Percentiles rank a stretch among this genome's conserved stretches.
phyloP scores from a whole-genome alignment of 2,888 invertebrate species.

The Eristalis pertinax region DNA sequence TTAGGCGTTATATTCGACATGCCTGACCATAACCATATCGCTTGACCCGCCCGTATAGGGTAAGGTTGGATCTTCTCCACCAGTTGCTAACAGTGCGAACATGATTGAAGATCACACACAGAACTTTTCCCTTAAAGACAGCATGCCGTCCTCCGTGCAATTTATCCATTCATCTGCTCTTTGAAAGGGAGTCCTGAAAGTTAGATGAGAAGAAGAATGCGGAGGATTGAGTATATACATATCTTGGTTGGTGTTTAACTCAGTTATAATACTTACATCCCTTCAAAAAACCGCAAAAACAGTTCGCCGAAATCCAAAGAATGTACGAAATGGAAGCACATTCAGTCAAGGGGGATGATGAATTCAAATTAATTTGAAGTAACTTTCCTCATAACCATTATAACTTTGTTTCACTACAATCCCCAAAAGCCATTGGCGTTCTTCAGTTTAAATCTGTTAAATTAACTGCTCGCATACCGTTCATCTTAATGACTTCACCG shows the following conservation, averaged over 20 bases:
- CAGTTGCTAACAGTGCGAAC: too few relatives aligned
- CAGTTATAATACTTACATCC: background rate
- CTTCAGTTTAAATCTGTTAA: background rate
- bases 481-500: conserved; percentile 44
- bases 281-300: background rate
- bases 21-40: too few relatives aligned
- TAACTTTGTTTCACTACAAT: background rate
- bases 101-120: too few relatives aligned
- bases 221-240: too few relatives aligned
- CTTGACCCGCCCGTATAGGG: too few relatives aligned
- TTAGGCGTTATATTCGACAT: too few relatives aligned
- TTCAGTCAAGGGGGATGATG: background rate
- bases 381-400: conserved; percentile 1
- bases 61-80: too few relatives aligned
- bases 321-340: background rate
- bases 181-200: too few relatives aligned
- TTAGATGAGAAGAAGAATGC: too few relatives aligned
- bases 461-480: conserved; percentile 20
- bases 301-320: background rate
- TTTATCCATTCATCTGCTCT: too few relatives aligned
- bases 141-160: too few relatives aligned
- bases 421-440: background rate
- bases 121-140: too few relatives aligned
- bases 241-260: background rate
- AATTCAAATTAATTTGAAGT: background rate